These are phyloP conservation scores for Caerostris darwini DNA, from an alignment of 1,140 invertebrate species.

Conservation along the genomic window DNA sequence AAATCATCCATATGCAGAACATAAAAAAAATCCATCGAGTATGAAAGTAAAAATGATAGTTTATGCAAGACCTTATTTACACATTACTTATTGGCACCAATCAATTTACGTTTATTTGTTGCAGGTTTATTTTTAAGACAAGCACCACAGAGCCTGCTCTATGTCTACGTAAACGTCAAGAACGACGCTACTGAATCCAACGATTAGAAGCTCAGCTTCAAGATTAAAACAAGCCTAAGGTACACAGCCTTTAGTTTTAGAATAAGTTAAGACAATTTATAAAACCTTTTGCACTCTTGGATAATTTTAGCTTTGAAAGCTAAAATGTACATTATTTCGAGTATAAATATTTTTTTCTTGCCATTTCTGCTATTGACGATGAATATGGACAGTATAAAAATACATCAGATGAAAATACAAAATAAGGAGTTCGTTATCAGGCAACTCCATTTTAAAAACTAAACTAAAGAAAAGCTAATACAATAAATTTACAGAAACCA, in stretches of 20 bases:
- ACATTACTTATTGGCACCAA: constrained; percentile 17
- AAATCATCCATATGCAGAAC: not conserved
- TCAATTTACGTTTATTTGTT: not conserved
- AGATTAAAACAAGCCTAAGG: constrained; percentile 35
- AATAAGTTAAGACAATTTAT: not conserved
- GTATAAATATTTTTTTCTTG: no score
- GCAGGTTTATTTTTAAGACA: not conserved
- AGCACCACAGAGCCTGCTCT: constrained; percentile 57
- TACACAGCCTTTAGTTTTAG: not conserved
- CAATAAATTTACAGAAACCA: not conserved
- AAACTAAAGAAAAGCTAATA: not conserved
- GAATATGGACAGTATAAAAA: no score
- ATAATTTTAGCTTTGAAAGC: no score
- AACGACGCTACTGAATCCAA: not conserved
- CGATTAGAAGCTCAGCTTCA: not conserved
- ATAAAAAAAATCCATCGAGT: not conserved
- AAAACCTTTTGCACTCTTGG: not conserved
- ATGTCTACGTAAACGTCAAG: not conserved
- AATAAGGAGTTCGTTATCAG: no score
- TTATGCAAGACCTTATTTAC: constrained; percentile 22
- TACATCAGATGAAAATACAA: no score
- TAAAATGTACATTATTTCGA: no score
- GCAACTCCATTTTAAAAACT: not conserved
- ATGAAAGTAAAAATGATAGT: not conserved
- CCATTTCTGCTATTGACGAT: no score